A percentile compares a stretch with the other conserved stretches of the same genome.
phyloP scores from a whole-genome alignment of 2,113 vertebrate genomes.

The Odontesthes bonariensis region DNA sequence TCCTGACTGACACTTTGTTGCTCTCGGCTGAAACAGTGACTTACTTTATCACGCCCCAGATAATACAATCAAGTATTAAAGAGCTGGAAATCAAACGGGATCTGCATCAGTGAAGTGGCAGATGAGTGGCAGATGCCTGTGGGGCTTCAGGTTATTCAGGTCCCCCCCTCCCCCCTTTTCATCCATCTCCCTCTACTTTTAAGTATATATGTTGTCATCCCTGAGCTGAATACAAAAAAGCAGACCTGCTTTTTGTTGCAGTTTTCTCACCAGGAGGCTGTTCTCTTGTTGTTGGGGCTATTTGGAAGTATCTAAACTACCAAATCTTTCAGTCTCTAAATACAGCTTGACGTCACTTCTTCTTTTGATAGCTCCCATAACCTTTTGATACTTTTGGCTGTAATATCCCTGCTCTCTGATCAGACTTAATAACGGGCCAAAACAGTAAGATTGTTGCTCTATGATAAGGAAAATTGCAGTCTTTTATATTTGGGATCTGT shows the following conservation, averaged over 20 bases:
- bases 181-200: conserved; percentile 51
- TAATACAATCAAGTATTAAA: conserved; percentile 72
- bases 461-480: conserved; percentile 70
- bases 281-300: conserved; percentile 5
- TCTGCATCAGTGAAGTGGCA: conserved; percentile 67
- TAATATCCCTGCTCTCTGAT: conserved; percentile 38
- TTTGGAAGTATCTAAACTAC: conserved; percentile 27
- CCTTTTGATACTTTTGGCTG: conserved; percentile 32
- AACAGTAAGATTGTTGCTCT: conserved; percentile 54
- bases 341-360: conserved; percentile 19
- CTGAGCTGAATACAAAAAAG: conserved; percentile 22
- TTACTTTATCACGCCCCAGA: conserved; percentile 72
- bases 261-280: conserved; percentile 25
- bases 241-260: conserved; percentile 7
- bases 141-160: conserved; percentile 33
- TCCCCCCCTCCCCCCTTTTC: conserved; percentile 23
- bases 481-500: conserved; percentile 57
- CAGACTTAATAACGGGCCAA: conserved; percentile 55
- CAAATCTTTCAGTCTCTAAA: conserved; percentile 26
- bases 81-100: conserved; percentile 70
- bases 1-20: conserved; percentile 69
- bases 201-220: conserved; percentile 37
- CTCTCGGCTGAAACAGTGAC: conserved; percentile 64
- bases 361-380: conserved; percentile 33
- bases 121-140: conserved; percentile 67